These are phyloP conservation scores for Volucella zonaria DNA, from an alignment of 2,888 invertebrate genomes.

Conservation along the genomic window DNA sequence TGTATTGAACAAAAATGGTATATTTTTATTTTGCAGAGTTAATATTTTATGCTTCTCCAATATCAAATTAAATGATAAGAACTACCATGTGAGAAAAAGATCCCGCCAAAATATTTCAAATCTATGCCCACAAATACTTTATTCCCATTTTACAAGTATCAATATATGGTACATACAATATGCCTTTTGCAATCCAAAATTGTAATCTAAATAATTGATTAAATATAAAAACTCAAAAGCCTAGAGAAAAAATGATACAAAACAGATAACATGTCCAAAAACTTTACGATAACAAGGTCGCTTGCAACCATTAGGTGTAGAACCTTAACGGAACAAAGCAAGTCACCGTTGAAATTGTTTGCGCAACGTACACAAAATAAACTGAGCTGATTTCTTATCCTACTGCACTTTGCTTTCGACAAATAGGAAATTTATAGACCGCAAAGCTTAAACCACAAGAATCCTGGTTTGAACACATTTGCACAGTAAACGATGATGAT, in stretches of 20 bases:
- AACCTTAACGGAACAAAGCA: background rate
- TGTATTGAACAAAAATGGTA: too few relatives aligned
- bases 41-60: too few relatives aligned
- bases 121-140: too few relatives aligned
- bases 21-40: too few relatives aligned
- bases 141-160: too few relatives aligned
- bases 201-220: background rate
- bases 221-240: conserved; percentile 4
- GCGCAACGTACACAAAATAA: conserved; percentile 25
- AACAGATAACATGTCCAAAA: conserved; percentile 9
- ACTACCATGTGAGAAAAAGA: too few relatives aligned
- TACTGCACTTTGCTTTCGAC: conserved; percentile 1
- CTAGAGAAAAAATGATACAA: background rate
- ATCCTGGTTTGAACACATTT: conserved; percentile 27
- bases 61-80: too few relatives aligned
- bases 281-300: conserved; percentile 23
- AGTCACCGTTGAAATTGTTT: conserved; percentile 16
- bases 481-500: conserved; percentile 35
- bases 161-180: background rate
- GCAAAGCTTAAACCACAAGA: conserved; percentile 29
- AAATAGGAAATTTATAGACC: conserved; percentile 10
- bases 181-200: conserved; percentile 2
- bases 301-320: conserved; percentile 12
- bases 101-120: too few relatives aligned
- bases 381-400: conserved; percentile 15